A percentile compares a stretch with the other conserved stretches of the same genome.
Evolutionary conservation across 2,797 vertebrate genomes (phyloP).

Genomic region (Heteromormyrus szaboi): DNA sequence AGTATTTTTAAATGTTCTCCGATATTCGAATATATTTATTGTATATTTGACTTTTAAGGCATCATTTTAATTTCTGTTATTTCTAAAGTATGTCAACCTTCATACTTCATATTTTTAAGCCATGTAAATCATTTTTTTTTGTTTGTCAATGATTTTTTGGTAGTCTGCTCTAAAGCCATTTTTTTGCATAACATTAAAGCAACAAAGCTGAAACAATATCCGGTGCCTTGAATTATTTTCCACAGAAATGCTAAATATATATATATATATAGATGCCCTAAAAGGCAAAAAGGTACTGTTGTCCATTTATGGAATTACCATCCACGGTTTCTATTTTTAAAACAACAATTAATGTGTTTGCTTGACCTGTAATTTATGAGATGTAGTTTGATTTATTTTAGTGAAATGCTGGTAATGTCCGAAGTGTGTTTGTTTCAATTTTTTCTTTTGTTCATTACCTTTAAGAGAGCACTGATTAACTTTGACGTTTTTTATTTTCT

Average conservation of each 20-base stretch:
- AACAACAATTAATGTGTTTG: slow-evolving; percentile 29
- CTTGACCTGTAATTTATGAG: slow-evolving; percentile 25
- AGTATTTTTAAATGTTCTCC: neutral
- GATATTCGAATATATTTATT: neutral
- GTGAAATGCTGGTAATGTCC: neutral
- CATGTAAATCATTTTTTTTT: neutral
- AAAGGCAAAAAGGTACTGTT: slow-evolving; percentile 30
- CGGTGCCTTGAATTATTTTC: neutral
- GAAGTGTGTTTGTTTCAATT: neutral
- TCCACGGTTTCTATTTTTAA: slow-evolving; percentile 48
- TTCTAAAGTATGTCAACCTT: neutral
- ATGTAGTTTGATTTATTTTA: slow-evolving; percentile 27
- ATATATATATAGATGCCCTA: slow-evolving; percentile 16
- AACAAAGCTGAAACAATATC: neutral
- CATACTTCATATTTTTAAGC: neutral
- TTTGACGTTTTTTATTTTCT: slow-evolving; percentile 10
- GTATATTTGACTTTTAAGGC: neutral
- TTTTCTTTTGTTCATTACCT: slow-evolving; percentile 25
- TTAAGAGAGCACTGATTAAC: neutral
- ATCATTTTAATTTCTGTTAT: neutral
- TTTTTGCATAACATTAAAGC: neutral
- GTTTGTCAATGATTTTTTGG: neutral
- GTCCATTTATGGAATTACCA: slow-evolving; percentile 40
- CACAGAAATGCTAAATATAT: neutral
- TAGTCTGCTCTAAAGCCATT: neutral